These are phyloP conservation scores for Nasalis larvatus DNA, from an alignment of 2,113 vertebrate genomes.

Conservation along the genomic window DNA sequence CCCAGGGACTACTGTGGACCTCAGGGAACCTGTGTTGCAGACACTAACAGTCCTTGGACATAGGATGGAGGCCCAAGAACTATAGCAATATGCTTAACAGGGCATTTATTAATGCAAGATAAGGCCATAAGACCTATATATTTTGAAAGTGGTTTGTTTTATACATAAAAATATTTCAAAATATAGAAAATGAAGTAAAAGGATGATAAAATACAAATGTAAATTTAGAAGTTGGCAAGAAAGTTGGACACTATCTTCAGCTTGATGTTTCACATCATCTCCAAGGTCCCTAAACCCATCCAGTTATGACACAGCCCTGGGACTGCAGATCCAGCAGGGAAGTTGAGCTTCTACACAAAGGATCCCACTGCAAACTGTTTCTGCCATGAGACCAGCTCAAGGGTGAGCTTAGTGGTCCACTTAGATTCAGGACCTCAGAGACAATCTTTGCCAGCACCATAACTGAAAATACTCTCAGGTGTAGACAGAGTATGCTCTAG, in stretches of 20 bases:
- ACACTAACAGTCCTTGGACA: neutral
- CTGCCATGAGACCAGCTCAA: neutral
- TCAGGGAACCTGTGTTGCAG: neutral
- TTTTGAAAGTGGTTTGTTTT: neutral
- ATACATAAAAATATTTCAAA: neutral
- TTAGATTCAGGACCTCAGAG: neutral
- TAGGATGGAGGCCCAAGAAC: neutral
- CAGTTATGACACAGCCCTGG: neutral
- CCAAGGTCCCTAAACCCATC: neutral
- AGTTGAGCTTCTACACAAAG: neutral
- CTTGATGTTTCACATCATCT: neutral
- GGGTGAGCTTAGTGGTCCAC: neutral
- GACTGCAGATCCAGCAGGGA: neutral
- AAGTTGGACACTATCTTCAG: neutral
- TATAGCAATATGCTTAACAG: neutral
- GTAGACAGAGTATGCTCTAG: neutral
- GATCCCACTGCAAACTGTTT: neutral
- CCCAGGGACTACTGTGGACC: neutral
- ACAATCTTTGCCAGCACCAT: rapidly evolving
- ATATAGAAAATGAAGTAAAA: neutral
- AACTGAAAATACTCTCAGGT: neutral
- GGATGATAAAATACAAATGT: neutral
- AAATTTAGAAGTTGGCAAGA: neutral
- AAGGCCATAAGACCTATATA: neutral
- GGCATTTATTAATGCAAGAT: neutral